Evolutionary conservation across 2,888 invertebrate genomes (phyloP).

Genomic region (Torymus tubicola): DNA sequence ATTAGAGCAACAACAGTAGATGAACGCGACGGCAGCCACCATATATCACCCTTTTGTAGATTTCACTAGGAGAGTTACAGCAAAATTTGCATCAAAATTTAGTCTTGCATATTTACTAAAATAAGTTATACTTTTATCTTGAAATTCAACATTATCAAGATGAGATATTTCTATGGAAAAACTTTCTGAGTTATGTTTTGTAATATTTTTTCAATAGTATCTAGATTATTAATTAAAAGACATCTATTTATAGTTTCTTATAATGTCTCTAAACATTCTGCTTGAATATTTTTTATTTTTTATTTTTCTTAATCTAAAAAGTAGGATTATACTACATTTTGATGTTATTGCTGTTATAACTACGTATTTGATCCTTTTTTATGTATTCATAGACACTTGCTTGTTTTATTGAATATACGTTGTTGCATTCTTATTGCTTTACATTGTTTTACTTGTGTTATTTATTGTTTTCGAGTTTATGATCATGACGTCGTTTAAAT

Average conservation of each 20-base stretch:
- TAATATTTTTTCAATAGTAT: too few species aligned
- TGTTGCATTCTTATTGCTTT: conserved; percentile 16
- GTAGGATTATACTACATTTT: too few species aligned
- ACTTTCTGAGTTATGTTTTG: too few species aligned
- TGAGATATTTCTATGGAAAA: too few species aligned
- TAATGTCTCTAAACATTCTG: too few species aligned
- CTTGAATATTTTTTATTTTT: too few species aligned
- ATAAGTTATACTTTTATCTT: too few species aligned
- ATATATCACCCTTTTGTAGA: conserved; percentile 5
- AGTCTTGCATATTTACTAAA: neutral
- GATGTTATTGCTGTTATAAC: too few species aligned
- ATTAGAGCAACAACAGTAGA: conserved; percentile 43
- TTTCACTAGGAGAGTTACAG: conserved; percentile 14
- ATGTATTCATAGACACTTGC: conserved; percentile 48
- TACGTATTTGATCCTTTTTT: conserved; percentile 33
- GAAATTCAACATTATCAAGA: too few species aligned
- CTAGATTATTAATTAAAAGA: too few species aligned
- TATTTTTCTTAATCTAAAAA: too few species aligned
- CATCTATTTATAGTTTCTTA: too few species aligned
- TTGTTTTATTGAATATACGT: conserved; percentile 37
- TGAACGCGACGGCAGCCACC: conserved; percentile 36
- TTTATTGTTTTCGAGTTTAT: conserved; percentile 2
- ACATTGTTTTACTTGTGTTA: neutral
- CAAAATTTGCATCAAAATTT: neutral
- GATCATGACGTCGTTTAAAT: conserved; percentile 1